Evolutionary conservation across 2,113 vertebrate genomes (phyloP), one percentile per base, ranked within the genome.

Genomic region (Pseudopodoces humilis): DNA sequence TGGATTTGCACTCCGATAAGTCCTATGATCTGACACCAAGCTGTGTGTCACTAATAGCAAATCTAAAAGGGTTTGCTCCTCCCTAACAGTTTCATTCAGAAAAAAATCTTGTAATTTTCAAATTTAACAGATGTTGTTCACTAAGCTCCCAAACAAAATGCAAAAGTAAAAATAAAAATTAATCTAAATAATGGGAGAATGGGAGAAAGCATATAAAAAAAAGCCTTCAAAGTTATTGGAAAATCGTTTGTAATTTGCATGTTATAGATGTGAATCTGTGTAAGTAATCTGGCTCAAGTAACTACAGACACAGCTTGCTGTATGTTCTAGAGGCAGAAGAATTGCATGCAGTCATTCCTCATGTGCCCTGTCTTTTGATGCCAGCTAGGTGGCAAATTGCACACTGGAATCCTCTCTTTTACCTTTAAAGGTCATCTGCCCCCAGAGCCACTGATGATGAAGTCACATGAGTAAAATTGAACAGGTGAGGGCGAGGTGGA

Each of bases 291-390:
- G 30, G 5, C 30, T 91, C 30, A 52, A 56, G 33, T 33, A 50
- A 43, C 15, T 25, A 3, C 43, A 59, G 65, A 35, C 13, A 7
- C 3, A 49, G 24, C 27, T 71, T 0, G 0, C 37, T 71, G 7
- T 31, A 8, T 27, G 9, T 15, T 18, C 35, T 80, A 30, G 22
- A 46, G 31, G 9, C 2, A 56, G 49, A 71, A 47, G 22, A 53
- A 50, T 23, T 21, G 4, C 46, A 30, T 8, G 19, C 22, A 60
- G 17, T 10, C 13, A 18, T 85, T 68, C 11, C 23, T 18, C 14
- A 9, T 15, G 31, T 35, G 22, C 30, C 21, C 18, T 60, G 24
- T 20, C 43, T 58, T 69, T 27, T 31, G 58, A 18, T 69, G 52
- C 46, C 44, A 88, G 15, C 17, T 13, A 23, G 28, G 70, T 87